Conservation (phyloP, 1,140 invertebrate species). For the Heliconius hewitsoni region DNA sequence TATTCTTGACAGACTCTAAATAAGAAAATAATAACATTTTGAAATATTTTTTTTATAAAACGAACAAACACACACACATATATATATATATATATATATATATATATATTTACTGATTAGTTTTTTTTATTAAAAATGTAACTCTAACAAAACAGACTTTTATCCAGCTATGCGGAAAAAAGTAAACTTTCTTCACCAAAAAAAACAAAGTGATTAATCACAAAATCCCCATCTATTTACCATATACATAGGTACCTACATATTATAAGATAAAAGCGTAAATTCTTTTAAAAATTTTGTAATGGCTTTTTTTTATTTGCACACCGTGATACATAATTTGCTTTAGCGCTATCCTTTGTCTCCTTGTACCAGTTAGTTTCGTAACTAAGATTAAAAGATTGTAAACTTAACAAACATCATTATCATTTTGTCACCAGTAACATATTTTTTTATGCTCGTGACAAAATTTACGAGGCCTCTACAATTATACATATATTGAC, state of each 20-base stretch:
- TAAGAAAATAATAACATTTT: too few species aligned
- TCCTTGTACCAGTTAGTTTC: constrained; percentile 42
- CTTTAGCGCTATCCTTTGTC: constrained; percentile 30
- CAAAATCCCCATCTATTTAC: neutral
- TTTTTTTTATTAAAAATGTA: too few species aligned
- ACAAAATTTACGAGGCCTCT: neutral
- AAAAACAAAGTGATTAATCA: neutral
- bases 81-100: too few species aligned
- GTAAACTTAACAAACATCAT: constrained; percentile 21
- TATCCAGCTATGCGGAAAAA: too few species aligned
- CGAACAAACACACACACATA: too few species aligned
- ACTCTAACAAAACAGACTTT: too few species aligned
- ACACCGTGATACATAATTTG: neutral
- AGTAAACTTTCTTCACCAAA: too few species aligned
- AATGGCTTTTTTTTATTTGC: constrained; percentile 13
- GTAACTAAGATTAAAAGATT: constrained; percentile 29
- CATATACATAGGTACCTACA: neutral
- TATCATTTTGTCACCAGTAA: constrained; percentile 37
- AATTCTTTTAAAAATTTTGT: neutral
- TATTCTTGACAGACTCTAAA: too few species aligned
- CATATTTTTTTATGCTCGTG: constrained; percentile 29
- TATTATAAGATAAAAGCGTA: constrained; percentile 2
- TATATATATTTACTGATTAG: too few species aligned
- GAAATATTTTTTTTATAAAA: too few species aligned
- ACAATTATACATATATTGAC: too few species aligned